Evolutionary conservation across 2,113 vertebrate genomes (phyloP), one percentile per base, ranked within the genome.

Genomic region (Lonchura striata): DNA sequence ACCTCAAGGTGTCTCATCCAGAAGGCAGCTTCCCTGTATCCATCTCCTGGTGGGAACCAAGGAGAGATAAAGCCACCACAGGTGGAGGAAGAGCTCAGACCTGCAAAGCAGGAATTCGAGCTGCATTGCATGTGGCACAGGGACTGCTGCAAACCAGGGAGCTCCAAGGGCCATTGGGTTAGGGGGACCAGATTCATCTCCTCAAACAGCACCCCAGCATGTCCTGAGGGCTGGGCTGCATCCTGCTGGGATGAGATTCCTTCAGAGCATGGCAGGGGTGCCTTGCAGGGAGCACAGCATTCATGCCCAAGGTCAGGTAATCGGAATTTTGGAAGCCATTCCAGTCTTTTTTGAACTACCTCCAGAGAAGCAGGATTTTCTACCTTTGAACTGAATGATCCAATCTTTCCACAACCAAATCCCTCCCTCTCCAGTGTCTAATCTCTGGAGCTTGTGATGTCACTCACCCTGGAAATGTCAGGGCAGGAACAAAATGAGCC

Each of bases 401-500:
- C 90, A 35, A 28, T 92, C 90, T 86, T 92, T 88, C 91, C 9
- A 70, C 46, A 49, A 18, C 49, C 21, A 85, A 94, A 94, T 82
- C 72, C 69, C 20, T 79, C 64, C 63, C 37, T 49, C 46, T 57
- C 27, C 42, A 59, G 79, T 4, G 1, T 76, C 77, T 96, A 75
- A 10, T 44, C 47, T 68, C 37, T 0, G 5, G 79, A 86, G 84
- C 69, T 74, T 92, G 76, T 86, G 59, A 82, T 68, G 52, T 84
- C 14, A 4, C 59, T 82, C 69, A 49, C 21, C 20, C 90, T 94
- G 50, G 79, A 95, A 97, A 94, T 80, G 44, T 70, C 92, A 88
- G 69, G 81, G 56, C 88, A 92, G 53, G 92, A 93, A 96, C 79
- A 93, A 94, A 75, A 84, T 31, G 24, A 95, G 47, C 74, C 57